phyloP scores from a whole-genome alignment of 1,140 invertebrate genomes.

The Schmidtea mediterranea region DNA sequence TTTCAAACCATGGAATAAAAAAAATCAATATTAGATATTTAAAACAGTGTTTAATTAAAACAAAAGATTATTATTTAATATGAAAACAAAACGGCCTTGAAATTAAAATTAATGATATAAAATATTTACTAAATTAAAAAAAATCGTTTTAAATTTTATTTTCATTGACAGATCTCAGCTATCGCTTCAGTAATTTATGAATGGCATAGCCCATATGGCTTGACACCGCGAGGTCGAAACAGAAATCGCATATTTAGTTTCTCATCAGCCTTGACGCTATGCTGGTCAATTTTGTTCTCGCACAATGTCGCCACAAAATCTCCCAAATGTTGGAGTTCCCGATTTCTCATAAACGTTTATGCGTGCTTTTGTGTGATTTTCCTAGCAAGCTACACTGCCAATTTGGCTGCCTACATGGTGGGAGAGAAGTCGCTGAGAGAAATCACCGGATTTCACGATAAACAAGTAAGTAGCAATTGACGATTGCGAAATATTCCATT shows the following conservation, averaged over 20 bases:
- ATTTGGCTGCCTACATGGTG: conserved; percentile 5
- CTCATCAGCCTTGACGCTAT: conserved; percentile 5
- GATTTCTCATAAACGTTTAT: conserved; percentile 58
- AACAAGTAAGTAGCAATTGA: conserved; percentile 1
- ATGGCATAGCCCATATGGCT: conserved; percentile 10
- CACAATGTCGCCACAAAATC: conserved; percentile 5
- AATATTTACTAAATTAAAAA: too few relatives aligned
- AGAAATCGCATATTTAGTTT: conserved; percentile 5
- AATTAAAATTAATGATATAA: too few relatives aligned
- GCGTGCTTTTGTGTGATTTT: conserved; percentile 56
- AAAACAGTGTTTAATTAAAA: too few relatives aligned
- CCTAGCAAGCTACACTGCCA: conserved; percentile 28
- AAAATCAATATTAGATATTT: too few relatives aligned
- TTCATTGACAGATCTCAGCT: conserved; percentile 10
- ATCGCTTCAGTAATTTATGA: conserved; percentile 10
- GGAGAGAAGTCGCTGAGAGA: neutral
- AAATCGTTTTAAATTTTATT: too few relatives aligned
- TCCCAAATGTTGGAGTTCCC: conserved; percentile 4
- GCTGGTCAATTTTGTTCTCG: conserved; percentile 7
- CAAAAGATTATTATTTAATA: too few relatives aligned
- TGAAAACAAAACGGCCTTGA: too few relatives aligned
- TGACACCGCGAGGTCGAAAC: conserved; percentile 6
- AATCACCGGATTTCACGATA: neutral
- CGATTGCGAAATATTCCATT: too few relatives aligned
- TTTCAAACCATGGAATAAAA: too few relatives aligned